phyloP scores from a whole-genome alignment of 2,888 invertebrate genomes.

The Aelia acuminata region DNA sequence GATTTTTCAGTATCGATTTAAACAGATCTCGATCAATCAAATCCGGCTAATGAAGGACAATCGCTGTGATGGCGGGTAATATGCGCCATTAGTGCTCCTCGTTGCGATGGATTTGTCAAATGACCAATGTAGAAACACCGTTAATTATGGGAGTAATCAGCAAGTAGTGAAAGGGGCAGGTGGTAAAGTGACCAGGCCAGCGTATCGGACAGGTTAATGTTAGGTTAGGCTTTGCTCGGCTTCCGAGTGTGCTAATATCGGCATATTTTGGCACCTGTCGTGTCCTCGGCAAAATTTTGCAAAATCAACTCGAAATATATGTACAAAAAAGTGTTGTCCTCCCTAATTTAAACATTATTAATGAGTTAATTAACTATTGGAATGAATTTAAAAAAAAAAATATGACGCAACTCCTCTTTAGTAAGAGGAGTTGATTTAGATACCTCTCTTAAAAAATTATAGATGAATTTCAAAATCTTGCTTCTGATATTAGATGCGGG shows the following conservation, averaged over 20 bases:
- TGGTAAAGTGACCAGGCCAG: not conserved
- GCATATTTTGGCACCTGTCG: not conserved
- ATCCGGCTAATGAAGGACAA: not conserved
- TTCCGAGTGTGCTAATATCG: not conserved
- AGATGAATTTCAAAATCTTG: no score
- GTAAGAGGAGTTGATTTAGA: no score
- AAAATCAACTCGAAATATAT: not conserved
- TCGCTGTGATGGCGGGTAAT: not conserved
- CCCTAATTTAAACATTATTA: not conserved
- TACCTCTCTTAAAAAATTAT: no score
- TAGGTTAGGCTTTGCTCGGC: not conserved
- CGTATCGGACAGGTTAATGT: not conserved
- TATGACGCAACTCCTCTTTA: no score
- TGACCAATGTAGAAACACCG: conserved; percentile 23
- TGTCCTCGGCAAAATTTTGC: not conserved
- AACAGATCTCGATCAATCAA: not conserved
- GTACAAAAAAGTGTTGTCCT: not conserved
- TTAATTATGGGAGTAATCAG: conserved; percentile 27
- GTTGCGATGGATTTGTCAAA: not conserved
- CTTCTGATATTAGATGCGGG: no score
- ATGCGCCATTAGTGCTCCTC: conserved; percentile 21
- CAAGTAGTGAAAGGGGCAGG: conserved; percentile 31
- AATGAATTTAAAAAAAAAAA: not conserved
- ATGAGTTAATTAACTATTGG: not conserved
- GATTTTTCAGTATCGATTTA: not conserved